Percentiles rank a stretch among this genome's conserved stretches.
These are phyloP conservation scores for Corythaeola cristata DNA, from an alignment of 2,113 vertebrate species.

Conservation along the genomic window DNA sequence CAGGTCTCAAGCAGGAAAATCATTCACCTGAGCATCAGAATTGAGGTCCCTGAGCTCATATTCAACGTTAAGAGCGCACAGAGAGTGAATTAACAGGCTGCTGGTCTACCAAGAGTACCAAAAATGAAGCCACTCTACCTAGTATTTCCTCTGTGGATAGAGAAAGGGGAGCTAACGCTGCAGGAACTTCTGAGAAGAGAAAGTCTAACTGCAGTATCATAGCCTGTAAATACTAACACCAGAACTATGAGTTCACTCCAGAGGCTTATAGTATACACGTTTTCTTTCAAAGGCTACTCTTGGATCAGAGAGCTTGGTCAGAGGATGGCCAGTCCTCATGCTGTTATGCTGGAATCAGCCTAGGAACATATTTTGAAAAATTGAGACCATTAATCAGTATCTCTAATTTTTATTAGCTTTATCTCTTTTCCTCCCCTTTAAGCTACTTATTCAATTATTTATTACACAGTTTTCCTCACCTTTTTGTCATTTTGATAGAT, in stretches of 20 bases:
- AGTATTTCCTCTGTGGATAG: background rate
- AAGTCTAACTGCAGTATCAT: background rate
- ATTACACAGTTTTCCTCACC: background rate
- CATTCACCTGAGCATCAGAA: background rate
- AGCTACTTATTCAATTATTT: background rate
- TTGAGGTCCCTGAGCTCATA: background rate
- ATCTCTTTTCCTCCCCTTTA: background rate
- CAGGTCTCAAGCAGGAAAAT: background rate
- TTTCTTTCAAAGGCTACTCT: background rate
- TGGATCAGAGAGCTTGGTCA: background rate
- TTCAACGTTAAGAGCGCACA: fast-evolving
- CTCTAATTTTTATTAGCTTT: background rate
- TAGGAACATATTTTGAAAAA: background rate
- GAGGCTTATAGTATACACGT: background rate
- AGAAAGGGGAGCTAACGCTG: background rate
- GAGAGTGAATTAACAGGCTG: background rate
- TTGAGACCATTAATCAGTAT: background rate
- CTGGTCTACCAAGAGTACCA: background rate
- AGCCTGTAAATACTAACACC: background rate
- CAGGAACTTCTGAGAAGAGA: background rate
- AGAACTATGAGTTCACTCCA: background rate
- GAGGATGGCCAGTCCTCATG: background rate
- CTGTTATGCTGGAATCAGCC: background rate
- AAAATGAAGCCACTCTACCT: background rate
- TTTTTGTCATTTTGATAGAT: background rate